Base-by-base conservation (phyloP, 2,888 invertebrate species). In the Meiosimyza decipiens region DNA sequence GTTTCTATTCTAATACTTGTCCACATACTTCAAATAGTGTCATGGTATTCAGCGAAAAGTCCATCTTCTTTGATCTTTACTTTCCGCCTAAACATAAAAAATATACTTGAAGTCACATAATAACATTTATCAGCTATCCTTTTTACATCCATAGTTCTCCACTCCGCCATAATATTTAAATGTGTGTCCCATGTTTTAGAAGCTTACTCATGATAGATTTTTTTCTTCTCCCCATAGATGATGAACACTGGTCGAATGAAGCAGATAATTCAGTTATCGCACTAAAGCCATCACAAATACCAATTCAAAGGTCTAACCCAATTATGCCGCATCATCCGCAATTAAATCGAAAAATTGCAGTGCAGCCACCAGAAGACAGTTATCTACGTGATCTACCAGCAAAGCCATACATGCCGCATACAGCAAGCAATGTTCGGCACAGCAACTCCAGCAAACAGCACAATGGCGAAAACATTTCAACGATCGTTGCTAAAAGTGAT, bases 171-270 rank as follows among this genome's bases (percentile, higher is more conserved):
- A 28, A 3, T 28, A 28, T 64, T 60, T 47, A 52, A 50, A 65
- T 67, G 16, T 11, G 18, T 47, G 57, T 72, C 54, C 28, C n/a
- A 22, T 22, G 12, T 28, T 57, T 64, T 71, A 52, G n/a, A 11
- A 57, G 54, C 71, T 40, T 71, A 22, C 50, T 40, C 67, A 40
- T 57, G 4, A n/a, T 16, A 33, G 28, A 57, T 54, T 64, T 64
- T 40, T 40, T 6, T 9, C 5, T 40, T 40, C 13, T 63, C 7
- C 55, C 65, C 71, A 40, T 76, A 87, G 86, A 87, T 74, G 87
- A 87, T 50, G 87, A 87, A 60, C 86, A 85, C 78, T 87, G 87
- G 87, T 83, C 84, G 28, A 87, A 87, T 66, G 87, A 87, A 79
- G 86, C 86, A 66, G 86, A 87, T 72, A 87, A 86, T 73, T 85